Conservation (phyloP, 2,797 vertebrate genomes). For the Sebastes hopkinsi region DNA sequence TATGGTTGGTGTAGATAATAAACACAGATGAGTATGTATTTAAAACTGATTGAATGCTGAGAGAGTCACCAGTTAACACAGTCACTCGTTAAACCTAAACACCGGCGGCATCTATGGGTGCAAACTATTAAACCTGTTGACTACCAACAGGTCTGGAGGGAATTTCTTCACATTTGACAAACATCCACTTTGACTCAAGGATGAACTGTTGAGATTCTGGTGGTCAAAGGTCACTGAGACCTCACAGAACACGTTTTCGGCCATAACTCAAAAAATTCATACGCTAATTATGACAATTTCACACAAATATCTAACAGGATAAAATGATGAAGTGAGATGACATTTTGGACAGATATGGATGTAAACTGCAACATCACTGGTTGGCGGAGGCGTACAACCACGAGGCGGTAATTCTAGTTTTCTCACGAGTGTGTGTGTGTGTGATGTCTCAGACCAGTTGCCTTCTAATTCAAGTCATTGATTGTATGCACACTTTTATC, state of each 20-base stretch:
- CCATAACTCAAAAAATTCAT: neutral
- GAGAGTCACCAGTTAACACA: too few species aligned
- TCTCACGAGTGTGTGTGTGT: neutral
- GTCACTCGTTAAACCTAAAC: too few species aligned
- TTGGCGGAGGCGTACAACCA: neutral
- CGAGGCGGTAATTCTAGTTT: neutral
- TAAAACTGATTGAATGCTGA: too few species aligned
- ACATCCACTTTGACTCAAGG: too few species aligned
- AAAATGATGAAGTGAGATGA: neutral
- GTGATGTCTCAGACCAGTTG: neutral
- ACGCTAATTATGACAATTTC: neutral
- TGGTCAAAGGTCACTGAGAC: too few species aligned
- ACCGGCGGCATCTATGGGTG: fast-evolving
- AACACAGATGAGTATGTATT: too few species aligned
- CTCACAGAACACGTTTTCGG: too few species aligned
- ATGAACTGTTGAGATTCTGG: too few species aligned
- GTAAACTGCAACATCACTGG: neutral
- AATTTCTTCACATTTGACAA: too few species aligned
- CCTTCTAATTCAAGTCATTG: conserved; percentile 26
- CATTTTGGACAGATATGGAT: neutral
- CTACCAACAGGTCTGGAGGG: too few species aligned
- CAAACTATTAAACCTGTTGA: too few species aligned
- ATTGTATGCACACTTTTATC: conserved; percentile 29
- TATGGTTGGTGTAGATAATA: too few species aligned
- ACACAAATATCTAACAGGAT: neutral